Evolutionary conservation across 1,140 invertebrate genomes (phyloP).

Genomic region (Stratiolaelaps scimitus): DNA sequence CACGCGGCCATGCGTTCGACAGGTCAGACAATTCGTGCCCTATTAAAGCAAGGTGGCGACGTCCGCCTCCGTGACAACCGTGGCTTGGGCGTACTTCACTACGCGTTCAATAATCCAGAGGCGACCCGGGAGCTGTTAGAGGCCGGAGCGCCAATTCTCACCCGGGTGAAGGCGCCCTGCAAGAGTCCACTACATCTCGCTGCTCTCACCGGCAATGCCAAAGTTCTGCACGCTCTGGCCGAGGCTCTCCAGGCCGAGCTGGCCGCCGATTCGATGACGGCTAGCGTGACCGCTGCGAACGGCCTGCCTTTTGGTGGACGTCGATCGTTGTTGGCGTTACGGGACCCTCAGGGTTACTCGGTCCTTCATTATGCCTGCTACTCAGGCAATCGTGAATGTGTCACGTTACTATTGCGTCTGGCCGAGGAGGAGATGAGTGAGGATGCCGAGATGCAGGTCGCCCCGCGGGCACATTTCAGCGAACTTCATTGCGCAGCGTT

Average conservation of each 20-base stretch:
- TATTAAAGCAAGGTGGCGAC: slow-evolving; percentile 11
- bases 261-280: not conserved
- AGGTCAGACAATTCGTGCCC: slow-evolving; percentile 16
- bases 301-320: not conserved
- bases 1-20: slow-evolving; percentile 18
- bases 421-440: slow-evolving; percentile 25
- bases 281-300: slow-evolving; percentile 12
- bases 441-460: slow-evolving; percentile 22
- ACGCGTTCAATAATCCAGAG: slow-evolving; percentile 22
- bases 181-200: slow-evolving; percentile 21
- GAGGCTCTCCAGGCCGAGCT: slow-evolving; percentile 9
- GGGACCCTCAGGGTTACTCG: slow-evolving; percentile 19
- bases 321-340: not conserved
- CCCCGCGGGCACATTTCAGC: slow-evolving; percentile 17
- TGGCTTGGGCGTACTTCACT: slow-evolving; percentile 9
- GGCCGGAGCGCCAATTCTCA: slow-evolving; percentile 11
- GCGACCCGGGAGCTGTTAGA: slow-evolving; percentile 16
- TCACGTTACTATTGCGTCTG: not conserved
- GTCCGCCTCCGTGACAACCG: slow-evolving; percentile 14
- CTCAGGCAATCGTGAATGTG: slow-evolving; percentile 15
- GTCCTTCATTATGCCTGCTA: slow-evolving; percentile 23
- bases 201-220: slow-evolving; percentile 13
- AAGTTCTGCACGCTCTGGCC: slow-evolving; percentile 4
- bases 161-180: not conserved
- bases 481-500: slow-evolving; percentile 20